Conservation (phyloP, 2,113 vertebrate species). For the Pseudorasbora parva region DNA sequence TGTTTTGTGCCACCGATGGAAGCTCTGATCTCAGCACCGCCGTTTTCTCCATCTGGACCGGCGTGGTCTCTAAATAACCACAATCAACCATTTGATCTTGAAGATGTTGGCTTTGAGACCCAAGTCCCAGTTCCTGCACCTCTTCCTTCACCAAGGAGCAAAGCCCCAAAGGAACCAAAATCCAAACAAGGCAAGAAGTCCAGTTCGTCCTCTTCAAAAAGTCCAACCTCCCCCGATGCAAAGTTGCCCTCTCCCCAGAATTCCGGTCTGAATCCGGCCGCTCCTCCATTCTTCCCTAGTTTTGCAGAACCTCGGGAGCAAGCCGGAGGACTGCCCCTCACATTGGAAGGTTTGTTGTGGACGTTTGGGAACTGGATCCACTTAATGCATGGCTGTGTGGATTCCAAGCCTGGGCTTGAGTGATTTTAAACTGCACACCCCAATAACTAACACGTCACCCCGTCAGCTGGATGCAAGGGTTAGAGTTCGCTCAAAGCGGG, state of each 20-base stretch:
- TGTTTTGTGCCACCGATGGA: constrained; percentile 51
- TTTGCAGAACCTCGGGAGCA: constrained; percentile 70
- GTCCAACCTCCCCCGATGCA: constrained; percentile 63
- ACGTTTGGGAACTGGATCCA: constrained; percentile 44
- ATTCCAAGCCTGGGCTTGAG: constrained; percentile 54
- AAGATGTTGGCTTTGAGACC: constrained; percentile 64
- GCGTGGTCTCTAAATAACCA: constrained; percentile 71
- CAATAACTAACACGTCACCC: constrained; percentile 57
- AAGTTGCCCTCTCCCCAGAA: constrained; percentile 56
- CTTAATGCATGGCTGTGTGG: constrained; percentile 66
- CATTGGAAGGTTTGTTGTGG: constrained; percentile 77
- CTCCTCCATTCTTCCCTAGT: constrained; percentile 79
- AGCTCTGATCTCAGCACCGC: constrained; percentile 69
- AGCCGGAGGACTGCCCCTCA: constrained; percentile 50
- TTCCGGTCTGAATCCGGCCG: constrained; percentile 76
- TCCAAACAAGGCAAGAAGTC: constrained; percentile 65
- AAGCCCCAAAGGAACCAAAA: constrained; percentile 56
- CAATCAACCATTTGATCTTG: constrained; percentile 61
- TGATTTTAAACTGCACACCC: constrained; percentile 42
- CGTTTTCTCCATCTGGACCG: constrained; percentile 68
- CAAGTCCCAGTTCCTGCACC: constrained; percentile 62
- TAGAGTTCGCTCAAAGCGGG: constrained; percentile 35
- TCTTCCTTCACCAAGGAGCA: constrained; percentile 56
- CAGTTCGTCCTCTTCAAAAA: constrained; percentile 66
- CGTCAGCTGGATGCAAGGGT: constrained; percentile 16